Base-by-base conservation (phyloP, 1,140 invertebrate genomes). In the Geopemphigus sp. region DNA sequence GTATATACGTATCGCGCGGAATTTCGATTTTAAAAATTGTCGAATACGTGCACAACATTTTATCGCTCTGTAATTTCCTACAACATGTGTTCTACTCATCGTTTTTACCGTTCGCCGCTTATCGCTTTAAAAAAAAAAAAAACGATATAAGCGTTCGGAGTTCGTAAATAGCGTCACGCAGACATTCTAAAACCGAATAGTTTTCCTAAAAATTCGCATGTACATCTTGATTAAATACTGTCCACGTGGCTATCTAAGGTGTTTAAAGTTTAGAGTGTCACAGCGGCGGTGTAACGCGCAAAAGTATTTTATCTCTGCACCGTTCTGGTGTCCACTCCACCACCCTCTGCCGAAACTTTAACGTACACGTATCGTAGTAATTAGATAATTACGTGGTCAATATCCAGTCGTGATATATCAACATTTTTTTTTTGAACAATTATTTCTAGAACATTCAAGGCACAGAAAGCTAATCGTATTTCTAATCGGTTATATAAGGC, bases 331-430 rank as follows among this genome's bases (percentile, higher is more conserved):
- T 68, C 66, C 17, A 24, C 22, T 50, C 1, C 39, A 17, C 8
- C 66, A 17, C 45, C 66, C 66, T 47, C 22, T 26, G 22, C 47
- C 66, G 17, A 26, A 68, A 68, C 66, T 50, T 68, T 47, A 47
- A 68, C 39, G 14, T 68, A 68, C 15, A 47, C 14, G 47, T 68
- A 57, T 59, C 5, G 6, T 56, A 56, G 47, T 47, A 66, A 50
- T 68, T 50, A 50, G 66, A 68, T 68, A 50, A 68, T 24, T 68
- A 68, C 45, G 66, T 68, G 66, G 45, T 68, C 22, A 50, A 50
- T 19, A 66, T 68, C 47, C 66, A 50, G n/a, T 68, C 24, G n/a
- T 22, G 45, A 50, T 50, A 50, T 24, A 66, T 29, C 29, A 10
- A 63, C 61, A 14, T 66, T 39, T 45, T n/a, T 66, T 39, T 45